Evolutionary conservation across 2,113 vertebrate species (phyloP).

Genomic region (Ptychochromis oligacanthus): DNA sequence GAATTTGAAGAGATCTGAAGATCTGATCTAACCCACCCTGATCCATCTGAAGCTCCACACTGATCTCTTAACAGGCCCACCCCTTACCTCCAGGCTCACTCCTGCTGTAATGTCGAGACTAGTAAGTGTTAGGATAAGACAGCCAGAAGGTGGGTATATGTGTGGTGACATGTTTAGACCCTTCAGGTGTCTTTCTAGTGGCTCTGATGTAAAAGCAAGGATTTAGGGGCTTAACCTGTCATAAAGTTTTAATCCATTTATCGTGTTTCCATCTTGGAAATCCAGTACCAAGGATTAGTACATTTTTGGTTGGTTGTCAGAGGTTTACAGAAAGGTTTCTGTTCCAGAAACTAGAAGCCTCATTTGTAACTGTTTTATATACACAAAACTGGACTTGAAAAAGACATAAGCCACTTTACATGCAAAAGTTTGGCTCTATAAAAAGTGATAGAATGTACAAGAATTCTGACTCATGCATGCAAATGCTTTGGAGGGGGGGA

Average conservation of each 20-base stretch:
- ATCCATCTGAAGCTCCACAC: slow-evolving; percentile 26
- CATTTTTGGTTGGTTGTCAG: too few relatives aligned
- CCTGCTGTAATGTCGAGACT: neutral
- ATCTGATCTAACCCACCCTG: slow-evolving; percentile 20
- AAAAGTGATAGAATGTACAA: too few relatives aligned
- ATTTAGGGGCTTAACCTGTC: neutral
- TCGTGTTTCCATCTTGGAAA: neutral
- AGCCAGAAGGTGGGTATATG: neutral
- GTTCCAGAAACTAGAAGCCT: too few relatives aligned
- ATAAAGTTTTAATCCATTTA: slow-evolving; percentile 3
- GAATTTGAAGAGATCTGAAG: slow-evolving; percentile 9
- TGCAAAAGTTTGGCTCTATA: too few relatives aligned
- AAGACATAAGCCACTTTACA: too few relatives aligned
- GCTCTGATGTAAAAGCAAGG: slow-evolving; percentile 1
- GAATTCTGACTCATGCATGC: too few relatives aligned
- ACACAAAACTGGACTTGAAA: too few relatives aligned
- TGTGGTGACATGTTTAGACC: slow-evolving; percentile 3
- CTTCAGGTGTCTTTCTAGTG: slow-evolving; percentile 8
- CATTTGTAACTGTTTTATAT: too few relatives aligned
- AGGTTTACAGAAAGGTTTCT: too few relatives aligned
- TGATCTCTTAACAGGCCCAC: slow-evolving; percentile 10
- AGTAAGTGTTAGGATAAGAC: neutral
- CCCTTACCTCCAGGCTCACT: slow-evolving; percentile 21
- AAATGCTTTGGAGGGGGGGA: too few relatives aligned
- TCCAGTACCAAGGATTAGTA: too few relatives aligned